phyloP scores from a whole-genome alignment of 2,797 vertebrate species.

The Salarias fasciatus region DNA sequence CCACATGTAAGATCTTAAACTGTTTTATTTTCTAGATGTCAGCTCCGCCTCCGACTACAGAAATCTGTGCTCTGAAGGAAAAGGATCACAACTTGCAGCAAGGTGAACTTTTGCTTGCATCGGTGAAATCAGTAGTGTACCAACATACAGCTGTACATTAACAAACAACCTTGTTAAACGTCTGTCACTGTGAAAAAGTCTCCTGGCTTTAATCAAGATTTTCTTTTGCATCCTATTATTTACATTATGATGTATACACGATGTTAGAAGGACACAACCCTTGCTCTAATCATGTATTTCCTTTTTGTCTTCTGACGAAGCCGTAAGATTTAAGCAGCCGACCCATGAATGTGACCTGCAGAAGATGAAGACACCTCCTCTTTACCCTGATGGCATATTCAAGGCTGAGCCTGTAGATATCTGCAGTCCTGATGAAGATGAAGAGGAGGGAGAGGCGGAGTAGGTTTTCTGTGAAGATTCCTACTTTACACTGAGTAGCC shows the following conservation, averaged over 20 bases:
- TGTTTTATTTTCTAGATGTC: slow-evolving; percentile 73
- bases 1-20: slow-evolving; percentile 15
- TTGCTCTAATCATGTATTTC: background rate
- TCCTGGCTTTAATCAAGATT: background rate
- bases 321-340: slow-evolving; percentile 57
- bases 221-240: background rate
- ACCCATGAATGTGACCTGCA: slow-evolving; percentile 35
- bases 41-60: slow-evolving; percentile 51
- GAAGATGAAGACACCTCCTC: background rate
- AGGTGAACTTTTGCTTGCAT: slow-evolving; percentile 71
- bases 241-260: too few relatives aligned
- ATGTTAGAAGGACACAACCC: background rate
- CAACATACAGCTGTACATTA: too few relatives aligned
- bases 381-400: slow-evolving; percentile 63
- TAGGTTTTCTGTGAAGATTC: slow-evolving; percentile 4
- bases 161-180: background rate
- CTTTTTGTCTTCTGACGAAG: slow-evolving; percentile 43
- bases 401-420: slow-evolving; percentile 60
- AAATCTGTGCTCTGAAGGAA: slow-evolving; percentile 61
- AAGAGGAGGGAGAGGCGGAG: slow-evolving; percentile 39
- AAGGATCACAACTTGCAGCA: slow-evolving; percentile 65
- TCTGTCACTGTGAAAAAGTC: slow-evolving; percentile 13
- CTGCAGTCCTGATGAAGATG: slow-evolving; percentile 62
- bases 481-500: too few relatives aligned
- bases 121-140: slow-evolving; percentile 17